Evolutionary conservation across 2,797 vertebrate genomes (phyloP).

Genomic region (Kryptolebias ocellatus): DNA sequence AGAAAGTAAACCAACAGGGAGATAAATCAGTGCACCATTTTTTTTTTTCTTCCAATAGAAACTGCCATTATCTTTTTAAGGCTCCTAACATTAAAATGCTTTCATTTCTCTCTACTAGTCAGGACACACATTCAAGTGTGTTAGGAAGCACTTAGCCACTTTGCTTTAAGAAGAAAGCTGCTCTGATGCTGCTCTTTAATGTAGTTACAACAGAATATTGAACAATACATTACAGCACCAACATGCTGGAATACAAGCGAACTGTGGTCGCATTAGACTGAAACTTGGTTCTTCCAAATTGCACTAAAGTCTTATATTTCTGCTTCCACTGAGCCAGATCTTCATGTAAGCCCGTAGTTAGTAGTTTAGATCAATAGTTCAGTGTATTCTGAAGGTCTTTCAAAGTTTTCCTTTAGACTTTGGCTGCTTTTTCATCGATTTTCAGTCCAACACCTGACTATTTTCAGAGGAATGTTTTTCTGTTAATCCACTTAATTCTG

Average conservation of each 20-base stretch:
- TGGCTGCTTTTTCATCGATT: too few species aligned
- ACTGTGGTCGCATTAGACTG: conserved; percentile 11
- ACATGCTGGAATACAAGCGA: conserved; percentile 20
- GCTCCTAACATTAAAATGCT: conserved; percentile 19
- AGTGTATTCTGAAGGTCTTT: not conserved
- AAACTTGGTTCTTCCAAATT: conserved; percentile 30
- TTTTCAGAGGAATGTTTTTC: too few species aligned
- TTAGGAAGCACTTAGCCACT: conserved; percentile 72
- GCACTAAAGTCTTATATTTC: conserved; percentile 7
- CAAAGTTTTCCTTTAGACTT: not conserved
- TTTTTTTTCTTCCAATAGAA: conserved; percentile 10
- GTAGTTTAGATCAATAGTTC: too few species aligned
- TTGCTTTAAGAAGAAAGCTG: conserved; percentile 54
- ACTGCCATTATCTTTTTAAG: conserved; percentile 14
- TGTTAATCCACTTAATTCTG: not conserved
- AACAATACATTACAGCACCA: conserved; percentile 43
- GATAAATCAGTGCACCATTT: conserved; percentile 10
- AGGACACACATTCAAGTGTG: conserved; percentile 46
- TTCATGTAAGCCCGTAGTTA: not conserved
- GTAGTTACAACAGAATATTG: conserved; percentile 57
- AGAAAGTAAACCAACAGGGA: conserved; percentile 5
- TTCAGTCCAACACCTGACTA: too few species aligned
- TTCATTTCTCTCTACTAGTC: conserved; percentile 33
- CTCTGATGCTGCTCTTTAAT: conserved; percentile 56
- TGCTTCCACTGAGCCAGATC: not conserved